Percentiles rank a stretch among this genome's conserved stretches.
These are phyloP conservation scores for Sebastes steindachneri DNA, from an alignment of 2,797 vertebrate species.

Conservation along the genomic window DNA sequence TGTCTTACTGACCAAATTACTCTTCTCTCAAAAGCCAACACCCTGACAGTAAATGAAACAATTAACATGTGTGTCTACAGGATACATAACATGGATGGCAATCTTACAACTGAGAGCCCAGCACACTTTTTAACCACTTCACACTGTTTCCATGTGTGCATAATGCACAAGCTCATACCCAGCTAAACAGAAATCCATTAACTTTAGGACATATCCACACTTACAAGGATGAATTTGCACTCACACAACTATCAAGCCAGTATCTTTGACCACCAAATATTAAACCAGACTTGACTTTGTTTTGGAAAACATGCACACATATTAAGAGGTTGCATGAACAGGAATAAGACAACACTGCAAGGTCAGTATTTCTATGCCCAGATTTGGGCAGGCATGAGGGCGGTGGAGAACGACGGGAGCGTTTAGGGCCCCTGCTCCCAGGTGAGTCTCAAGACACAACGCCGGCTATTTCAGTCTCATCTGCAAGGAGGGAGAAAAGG, in stretches of 20 bases:
- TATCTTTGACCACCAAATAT: background rate
- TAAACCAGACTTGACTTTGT: background rate
- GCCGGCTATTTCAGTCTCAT: constrained; percentile 64
- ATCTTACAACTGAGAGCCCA: background rate
- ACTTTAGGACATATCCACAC: background rate
- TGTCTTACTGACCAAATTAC: background rate
- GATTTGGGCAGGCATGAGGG: background rate
- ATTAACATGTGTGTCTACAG: background rate
- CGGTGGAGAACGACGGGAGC: constrained; percentile 3
- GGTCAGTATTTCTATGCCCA: background rate
- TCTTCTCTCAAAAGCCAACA: background rate
- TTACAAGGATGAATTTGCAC: background rate
- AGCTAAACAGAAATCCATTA: background rate
- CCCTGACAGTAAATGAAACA: background rate
- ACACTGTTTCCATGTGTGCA: background rate
- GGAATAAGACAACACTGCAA: background rate
- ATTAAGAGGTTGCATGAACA: background rate
- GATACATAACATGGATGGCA: background rate
- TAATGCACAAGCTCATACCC: background rate
- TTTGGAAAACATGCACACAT: background rate
- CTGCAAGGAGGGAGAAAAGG: constrained; percentile 51
- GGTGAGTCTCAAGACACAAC: constrained; percentile 65
- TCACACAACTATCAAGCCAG: background rate
- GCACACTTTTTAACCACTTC: background rate
- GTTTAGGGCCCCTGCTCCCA: constrained; percentile 47